phyloP scores from a whole-genome alignment of 2,888 invertebrate genomes.

The Luffia ferchaultella region DNA sequence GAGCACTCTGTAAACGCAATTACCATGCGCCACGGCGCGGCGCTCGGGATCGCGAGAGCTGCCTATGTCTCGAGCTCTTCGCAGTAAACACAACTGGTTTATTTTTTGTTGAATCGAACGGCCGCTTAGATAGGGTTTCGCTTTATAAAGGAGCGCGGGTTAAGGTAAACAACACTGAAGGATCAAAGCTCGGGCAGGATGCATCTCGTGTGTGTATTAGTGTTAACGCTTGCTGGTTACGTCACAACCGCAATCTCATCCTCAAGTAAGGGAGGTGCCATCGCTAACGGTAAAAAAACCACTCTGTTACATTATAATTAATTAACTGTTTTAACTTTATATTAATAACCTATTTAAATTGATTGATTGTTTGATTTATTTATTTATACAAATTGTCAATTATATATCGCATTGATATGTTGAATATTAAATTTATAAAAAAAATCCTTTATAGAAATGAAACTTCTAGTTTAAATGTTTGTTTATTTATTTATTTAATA shows the following conservation, averaged over 20 bases:
- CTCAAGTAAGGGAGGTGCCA: conserved; percentile 42
- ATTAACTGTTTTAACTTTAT: too few relatives aligned
- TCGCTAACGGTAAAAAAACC: conserved; percentile 52
- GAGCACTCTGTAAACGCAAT: neutral
- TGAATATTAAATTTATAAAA: too few relatives aligned
- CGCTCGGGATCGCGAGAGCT: neutral
- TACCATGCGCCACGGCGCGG: neutral
- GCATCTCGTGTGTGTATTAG: conserved; percentile 45
- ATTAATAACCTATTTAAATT: too few relatives aligned
- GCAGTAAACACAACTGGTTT: conserved; percentile 49
- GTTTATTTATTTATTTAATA: too few relatives aligned
- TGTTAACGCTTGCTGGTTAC: conserved; percentile 32
- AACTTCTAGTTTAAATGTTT: too few relatives aligned
- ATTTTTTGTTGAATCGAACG: conserved; percentile 39
- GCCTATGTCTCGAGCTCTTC: conserved; percentile 23
- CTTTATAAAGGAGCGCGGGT: conserved; percentile 52
- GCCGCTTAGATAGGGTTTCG: conserved; percentile 50
- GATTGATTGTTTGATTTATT: too few relatives aligned
- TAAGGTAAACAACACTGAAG: conserved; percentile 42
- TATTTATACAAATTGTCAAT: too few relatives aligned
- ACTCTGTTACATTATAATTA: too few relatives aligned
- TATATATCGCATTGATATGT: too few relatives aligned
- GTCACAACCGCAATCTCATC: conserved; percentile 45
- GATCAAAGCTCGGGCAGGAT: conserved; percentile 48
- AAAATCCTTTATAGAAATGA: too few relatives aligned